phyloP scores from a whole-genome alignment of 2,113 vertebrate genomes.

The Microcebus jonahi region DNA sequence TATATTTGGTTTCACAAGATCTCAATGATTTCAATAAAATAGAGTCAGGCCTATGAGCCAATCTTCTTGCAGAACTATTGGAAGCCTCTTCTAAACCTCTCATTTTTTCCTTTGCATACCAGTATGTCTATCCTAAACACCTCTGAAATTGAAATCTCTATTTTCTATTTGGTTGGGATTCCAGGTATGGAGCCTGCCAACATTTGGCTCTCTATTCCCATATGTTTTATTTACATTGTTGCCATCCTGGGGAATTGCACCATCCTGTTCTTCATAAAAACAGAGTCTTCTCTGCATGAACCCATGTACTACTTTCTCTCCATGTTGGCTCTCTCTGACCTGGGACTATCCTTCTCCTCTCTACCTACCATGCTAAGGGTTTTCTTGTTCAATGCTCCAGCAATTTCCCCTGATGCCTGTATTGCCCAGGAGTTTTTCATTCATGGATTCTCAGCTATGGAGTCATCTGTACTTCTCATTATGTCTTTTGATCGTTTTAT shows the following conservation, averaged over 20 bases:
- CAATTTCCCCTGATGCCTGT: constrained; percentile 53
- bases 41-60: not conserved
- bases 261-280: constrained; percentile 69
- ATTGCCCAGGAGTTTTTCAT: constrained; percentile 74
- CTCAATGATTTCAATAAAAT: not conserved
- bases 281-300: constrained; percentile 63
- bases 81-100: not conserved
- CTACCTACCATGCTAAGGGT: constrained; percentile 72
- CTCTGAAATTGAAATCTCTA: not conserved
- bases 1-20: not conserved
- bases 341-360: constrained; percentile 54
- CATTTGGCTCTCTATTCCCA: constrained; percentile 63
- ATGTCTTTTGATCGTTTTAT: constrained; percentile 60
- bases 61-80: too few species aligned
- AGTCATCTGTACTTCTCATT: constrained; percentile 61
- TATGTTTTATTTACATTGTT: constrained; percentile 58
- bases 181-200: constrained; percentile 59
- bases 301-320: constrained; percentile 77
- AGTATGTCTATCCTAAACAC: not conserved
- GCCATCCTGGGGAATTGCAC: constrained; percentile 67
- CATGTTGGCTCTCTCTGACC: constrained; percentile 64
- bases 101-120: not conserved
- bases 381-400: constrained; percentile 64
- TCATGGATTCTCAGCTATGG: constrained; percentile 60
- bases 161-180: constrained; percentile 69